Evolutionary conservation across 2,797 vertebrate species (phyloP).

Genomic region (Gallinago nigripennis): DNA sequence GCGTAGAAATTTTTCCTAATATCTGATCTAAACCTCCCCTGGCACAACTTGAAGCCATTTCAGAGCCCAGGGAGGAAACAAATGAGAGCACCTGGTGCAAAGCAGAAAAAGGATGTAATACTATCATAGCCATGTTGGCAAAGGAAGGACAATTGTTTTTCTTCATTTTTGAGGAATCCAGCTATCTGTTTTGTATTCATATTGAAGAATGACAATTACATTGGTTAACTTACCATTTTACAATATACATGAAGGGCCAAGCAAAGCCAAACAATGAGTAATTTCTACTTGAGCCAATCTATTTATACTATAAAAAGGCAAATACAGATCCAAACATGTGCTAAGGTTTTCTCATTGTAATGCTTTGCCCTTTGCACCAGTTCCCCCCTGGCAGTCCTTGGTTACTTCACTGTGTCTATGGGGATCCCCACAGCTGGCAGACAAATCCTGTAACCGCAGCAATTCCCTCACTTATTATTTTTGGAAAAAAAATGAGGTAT

Average conservation of each 20-base stretch:
- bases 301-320: not conserved
- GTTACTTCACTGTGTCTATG: not conserved
- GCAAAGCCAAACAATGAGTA: not conserved
- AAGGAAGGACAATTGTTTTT: not conserved
- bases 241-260: not conserved
- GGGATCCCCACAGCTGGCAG: not conserved
- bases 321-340: not conserved
- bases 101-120: not conserved
- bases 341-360: not conserved
- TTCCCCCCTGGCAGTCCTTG: not conserved
- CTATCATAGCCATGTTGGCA: not conserved
- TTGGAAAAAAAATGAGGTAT: not conserved
- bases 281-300: not conserved
- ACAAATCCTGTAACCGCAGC: not conserved
- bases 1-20: too few relatives aligned
- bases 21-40: too few relatives aligned
- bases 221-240: not conserved
- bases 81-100: not conserved
- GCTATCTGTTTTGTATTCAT: not conserved
- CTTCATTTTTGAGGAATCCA: not conserved
- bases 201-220: not conserved
- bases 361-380: not conserved
- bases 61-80: not conserved
- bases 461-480: not conserved
- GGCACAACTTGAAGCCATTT: too few relatives aligned